Evolutionary conservation across 2,113 vertebrate genomes (phyloP).

Genomic region (Hypanus sabinus): DNA sequence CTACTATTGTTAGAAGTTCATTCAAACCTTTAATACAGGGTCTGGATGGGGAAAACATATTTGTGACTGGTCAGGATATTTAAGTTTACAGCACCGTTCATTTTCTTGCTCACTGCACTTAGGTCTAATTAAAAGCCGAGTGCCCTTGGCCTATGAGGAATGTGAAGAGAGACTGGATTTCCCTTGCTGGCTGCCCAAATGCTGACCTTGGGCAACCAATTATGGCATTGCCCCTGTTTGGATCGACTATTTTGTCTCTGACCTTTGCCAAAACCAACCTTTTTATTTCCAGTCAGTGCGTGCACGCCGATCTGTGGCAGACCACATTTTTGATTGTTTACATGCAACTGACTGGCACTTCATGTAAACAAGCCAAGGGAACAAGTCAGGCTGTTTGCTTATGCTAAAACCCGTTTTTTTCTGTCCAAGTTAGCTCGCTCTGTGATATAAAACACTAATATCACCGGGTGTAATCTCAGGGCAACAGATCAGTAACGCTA

Average conservation of each 20-base stretch:
- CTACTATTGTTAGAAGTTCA: not conserved
- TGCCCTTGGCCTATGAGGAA: not conserved
- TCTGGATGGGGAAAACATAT: not conserved
- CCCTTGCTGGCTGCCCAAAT: not conserved
- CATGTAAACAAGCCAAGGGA: not conserved
- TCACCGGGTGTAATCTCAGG: not conserved
- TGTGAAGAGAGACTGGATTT: not conserved
- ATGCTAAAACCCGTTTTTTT: not conserved
- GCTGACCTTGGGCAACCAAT: not conserved
- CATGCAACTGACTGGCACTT: not conserved
- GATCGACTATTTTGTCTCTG: not conserved
- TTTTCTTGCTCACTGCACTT: not conserved
- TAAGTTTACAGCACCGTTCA: not conserved
- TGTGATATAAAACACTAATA: not conserved
- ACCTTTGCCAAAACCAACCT: not conserved
- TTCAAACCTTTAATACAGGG: not conserved
- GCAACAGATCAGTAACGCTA: too few species aligned
- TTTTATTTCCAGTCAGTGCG: not conserved
- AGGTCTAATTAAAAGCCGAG: not conserved
- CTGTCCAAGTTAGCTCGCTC: not conserved
- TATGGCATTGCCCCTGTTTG: not conserved
- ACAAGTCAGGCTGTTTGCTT: not conserved
- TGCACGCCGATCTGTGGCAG: not conserved
- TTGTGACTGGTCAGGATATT: not conserved
- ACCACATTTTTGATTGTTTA: not conserved